phyloP scores from a whole-genome alignment of 2,888 invertebrate genomes.

The Eupelmus urozonus region DNA sequence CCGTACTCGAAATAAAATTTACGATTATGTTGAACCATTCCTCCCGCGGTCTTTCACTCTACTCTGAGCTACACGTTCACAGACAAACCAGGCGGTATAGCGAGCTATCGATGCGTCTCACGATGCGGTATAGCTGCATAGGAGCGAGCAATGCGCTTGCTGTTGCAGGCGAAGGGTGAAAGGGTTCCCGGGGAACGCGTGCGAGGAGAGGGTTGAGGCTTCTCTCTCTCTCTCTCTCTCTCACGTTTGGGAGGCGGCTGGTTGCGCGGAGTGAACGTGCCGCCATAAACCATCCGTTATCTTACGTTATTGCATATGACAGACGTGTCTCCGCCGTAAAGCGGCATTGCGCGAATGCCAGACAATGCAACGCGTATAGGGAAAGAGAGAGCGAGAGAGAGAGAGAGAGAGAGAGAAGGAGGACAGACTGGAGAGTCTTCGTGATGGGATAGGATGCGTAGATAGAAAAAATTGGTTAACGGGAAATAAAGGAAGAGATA shows the following conservation, averaged over 20 bases:
- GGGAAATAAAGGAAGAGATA: too few species aligned
- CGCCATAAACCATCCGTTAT: constrained; percentile 68
- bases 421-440: background rate
- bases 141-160: background rate
- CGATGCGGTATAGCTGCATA: constrained; percentile 41
- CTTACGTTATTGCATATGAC: constrained; percentile 72
- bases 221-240: too few species aligned
- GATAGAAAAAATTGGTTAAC: background rate
- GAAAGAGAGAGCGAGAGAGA: constrained; percentile 24
- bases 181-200: constrained; percentile 12
- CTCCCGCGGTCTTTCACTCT: background rate
- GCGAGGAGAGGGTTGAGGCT: background rate
- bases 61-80: background rate
- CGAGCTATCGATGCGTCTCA: constrained; percentile 55
- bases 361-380: constrained; percentile 50
- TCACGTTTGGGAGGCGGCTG: constrained; percentile 4
- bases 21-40: constrained; percentile 49
- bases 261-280: constrained; percentile 62
- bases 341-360: constrained; percentile 52
- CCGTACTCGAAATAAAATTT: constrained; percentile 55
- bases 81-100: background rate
- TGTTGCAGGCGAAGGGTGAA: constrained; percentile 9
- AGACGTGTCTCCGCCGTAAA: constrained; percentile 66
- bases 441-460: too few species aligned
- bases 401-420: background rate